A percentile compares a stretch with the other conserved stretches of the same genome.
Evolutionary conservation across 2,113 vertebrate genomes (phyloP).

Genomic region (Cygnus atratus): DNA sequence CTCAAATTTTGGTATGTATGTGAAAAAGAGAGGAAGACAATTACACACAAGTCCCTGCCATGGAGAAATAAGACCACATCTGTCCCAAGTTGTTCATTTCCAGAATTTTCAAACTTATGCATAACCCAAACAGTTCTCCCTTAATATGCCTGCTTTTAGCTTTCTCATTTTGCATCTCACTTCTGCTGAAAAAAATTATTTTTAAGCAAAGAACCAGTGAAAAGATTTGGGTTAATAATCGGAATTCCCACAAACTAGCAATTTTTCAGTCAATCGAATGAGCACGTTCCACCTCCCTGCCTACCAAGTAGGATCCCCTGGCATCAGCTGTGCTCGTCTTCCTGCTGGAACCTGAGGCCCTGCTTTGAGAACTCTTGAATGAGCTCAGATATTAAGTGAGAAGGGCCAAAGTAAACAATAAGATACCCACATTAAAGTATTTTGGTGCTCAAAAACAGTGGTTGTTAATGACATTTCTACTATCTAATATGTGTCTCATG

Average conservation of each 20-base stretch:
- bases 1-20: neutral
- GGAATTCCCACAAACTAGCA: neutral
- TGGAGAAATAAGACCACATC: neutral
- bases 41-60: neutral
- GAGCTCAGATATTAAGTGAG: too few species aligned
- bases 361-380: neutral
- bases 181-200: neutral
- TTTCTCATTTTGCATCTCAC: neutral
- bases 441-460: neutral
- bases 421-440: neutral
- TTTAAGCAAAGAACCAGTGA: neutral
- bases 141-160: neutral
- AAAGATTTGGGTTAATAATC: neutral
- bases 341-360: neutral
- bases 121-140: neutral
- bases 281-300: neutral
- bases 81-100: neutral
- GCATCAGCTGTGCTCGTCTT: neutral
- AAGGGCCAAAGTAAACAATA: neutral
- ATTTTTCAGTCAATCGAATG: neutral
- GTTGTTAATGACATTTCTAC: neutral
- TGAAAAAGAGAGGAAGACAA: neutral
- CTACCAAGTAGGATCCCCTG: neutral
- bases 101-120: neutral
- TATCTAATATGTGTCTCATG: neutral